A percentile compares a stretch with the other conserved stretches of the same genome.
These are phyloP conservation scores for Sinopyrophorus schimmeli DNA, from an alignment of 2,888 invertebrate species.

Conservation along the genomic window DNA sequence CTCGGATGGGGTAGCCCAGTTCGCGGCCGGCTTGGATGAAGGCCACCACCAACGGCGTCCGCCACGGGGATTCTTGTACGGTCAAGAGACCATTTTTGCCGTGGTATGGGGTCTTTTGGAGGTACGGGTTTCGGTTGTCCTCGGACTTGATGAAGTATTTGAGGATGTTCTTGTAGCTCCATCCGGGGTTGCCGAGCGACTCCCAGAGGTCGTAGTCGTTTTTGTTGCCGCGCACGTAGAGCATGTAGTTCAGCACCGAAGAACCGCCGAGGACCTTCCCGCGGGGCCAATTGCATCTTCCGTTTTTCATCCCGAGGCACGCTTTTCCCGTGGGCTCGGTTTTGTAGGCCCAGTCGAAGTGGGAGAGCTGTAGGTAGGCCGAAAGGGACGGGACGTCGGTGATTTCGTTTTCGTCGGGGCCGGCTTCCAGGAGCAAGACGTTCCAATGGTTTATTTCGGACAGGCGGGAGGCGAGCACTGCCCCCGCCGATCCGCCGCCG, in stretches of 20 bases:
- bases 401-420: conserved; percentile 86
- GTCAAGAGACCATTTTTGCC: conserved; percentile 75
- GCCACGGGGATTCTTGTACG: conserved; percentile 82
- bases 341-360: conserved; percentile 89
- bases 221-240: conserved; percentile 81
- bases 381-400: conserved; percentile 86
- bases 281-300: conserved; percentile 85
- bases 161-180: conserved; percentile 83
- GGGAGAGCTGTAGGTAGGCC: conserved; percentile 82
- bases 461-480: conserved; percentile 76
- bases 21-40: conserved; percentile 82
- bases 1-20: conserved; percentile 81
- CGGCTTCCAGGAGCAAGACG: conserved; percentile 79
- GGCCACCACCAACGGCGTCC: conserved; percentile 78
- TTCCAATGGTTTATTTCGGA: conserved; percentile 78
- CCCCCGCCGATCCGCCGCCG: conserved; percentile 88
- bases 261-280: conserved; percentile 90
- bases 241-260: conserved; percentile 86
- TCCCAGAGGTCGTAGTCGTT: conserved; percentile 92
- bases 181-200: conserved; percentile 77
- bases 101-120: conserved; percentile 71
- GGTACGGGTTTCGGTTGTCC: conserved; percentile 84
- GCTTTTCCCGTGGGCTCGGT: conserved; percentile 81
- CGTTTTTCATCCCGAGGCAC: conserved; percentile 80
- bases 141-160: conserved; percentile 90